Evolutionary conservation across 2,888 invertebrate species (phyloP).

Genomic region (Seira ritae): DNA sequence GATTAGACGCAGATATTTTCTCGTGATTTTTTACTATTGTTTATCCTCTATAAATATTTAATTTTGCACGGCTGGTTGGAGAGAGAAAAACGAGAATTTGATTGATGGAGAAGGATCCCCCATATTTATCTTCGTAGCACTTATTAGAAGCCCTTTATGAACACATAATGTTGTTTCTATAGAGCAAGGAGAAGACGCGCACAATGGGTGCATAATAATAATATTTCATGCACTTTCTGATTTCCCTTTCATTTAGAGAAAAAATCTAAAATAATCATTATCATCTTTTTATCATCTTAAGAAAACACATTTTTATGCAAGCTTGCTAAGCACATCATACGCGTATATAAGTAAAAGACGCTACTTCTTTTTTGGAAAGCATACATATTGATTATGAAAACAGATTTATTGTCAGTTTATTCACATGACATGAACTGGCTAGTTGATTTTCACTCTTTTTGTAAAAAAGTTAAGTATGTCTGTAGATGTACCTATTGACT

Average conservation of each 20-base stretch:
- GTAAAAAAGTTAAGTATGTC: not conserved
- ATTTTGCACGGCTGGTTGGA: constrained; percentile 12
- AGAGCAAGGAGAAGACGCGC: not conserved
- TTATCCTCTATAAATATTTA: constrained; percentile 6
- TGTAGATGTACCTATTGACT: constrained; percentile 28
- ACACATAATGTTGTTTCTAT: not conserved
- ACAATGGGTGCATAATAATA: constrained; percentile 9
- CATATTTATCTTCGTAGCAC: not conserved
- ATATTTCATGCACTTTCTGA: constrained; percentile 62
- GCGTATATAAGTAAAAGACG: constrained; percentile 22
- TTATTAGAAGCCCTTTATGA: constrained; percentile 2
- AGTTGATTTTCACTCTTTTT: constrained; percentile 36
- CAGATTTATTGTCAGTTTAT: constrained; percentile 40
- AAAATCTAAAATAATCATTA: constrained; percentile 38
- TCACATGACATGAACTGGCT: constrained; percentile 37
- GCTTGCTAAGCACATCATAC: not conserved
- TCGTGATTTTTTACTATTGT: not conserved
- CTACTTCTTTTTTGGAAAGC: constrained; percentile 29
- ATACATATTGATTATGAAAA: constrained; percentile 37
- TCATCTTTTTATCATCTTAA: constrained; percentile 29
- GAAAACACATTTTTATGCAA: constrained; percentile 1
- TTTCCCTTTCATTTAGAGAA: constrained; percentile 52
- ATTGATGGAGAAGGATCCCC: constrained; percentile 51
- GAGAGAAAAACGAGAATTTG: constrained; percentile 57
- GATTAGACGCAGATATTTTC: not conserved